These are phyloP conservation scores for Hyposmocoma kahamanoa DNA, from an alignment of 1,140 invertebrate species.

Conservation along the genomic window DNA sequence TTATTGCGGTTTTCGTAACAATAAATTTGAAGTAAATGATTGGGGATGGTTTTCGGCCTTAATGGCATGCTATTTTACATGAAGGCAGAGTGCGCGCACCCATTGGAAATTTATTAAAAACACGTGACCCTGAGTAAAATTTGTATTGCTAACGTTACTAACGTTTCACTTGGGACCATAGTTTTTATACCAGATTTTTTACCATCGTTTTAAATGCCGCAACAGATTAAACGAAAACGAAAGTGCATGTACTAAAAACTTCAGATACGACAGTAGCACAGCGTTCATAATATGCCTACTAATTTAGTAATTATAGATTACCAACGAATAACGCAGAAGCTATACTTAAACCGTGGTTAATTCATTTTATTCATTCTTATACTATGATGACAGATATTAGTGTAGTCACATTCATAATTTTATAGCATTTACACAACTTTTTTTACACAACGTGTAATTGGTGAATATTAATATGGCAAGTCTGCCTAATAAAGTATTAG, in stretches of 20 bases:
- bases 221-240: constrained; percentile 14
- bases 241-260: constrained; percentile 9
- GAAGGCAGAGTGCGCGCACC: too few relatives aligned
- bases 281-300: too few relatives aligned
- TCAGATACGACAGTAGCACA: too few relatives aligned
- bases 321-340: too few relatives aligned
- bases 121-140: constrained; percentile 25
- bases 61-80: too few relatives aligned
- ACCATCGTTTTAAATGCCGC: constrained; percentile 16
- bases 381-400: not conserved
- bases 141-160: constrained; percentile 19
- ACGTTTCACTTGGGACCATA: constrained; percentile 19
- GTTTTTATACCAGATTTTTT: constrained; percentile 22
- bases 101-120: constrained; percentile 16
- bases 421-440: not conserved
- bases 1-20: too few relatives aligned
- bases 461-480: constrained; percentile 1
- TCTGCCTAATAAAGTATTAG: not conserved
- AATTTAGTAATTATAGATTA: too few relatives aligned
- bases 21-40: too few relatives aligned
- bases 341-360: too few relatives aligned
- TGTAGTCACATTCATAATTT: not conserved
- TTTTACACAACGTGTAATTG: not conserved
- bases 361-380: too few relatives aligned
- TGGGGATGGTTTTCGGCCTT: too few relatives aligned